phyloP scores from a whole-genome alignment of 1,140 invertebrate genomes.

The Musca domestica region DNA sequence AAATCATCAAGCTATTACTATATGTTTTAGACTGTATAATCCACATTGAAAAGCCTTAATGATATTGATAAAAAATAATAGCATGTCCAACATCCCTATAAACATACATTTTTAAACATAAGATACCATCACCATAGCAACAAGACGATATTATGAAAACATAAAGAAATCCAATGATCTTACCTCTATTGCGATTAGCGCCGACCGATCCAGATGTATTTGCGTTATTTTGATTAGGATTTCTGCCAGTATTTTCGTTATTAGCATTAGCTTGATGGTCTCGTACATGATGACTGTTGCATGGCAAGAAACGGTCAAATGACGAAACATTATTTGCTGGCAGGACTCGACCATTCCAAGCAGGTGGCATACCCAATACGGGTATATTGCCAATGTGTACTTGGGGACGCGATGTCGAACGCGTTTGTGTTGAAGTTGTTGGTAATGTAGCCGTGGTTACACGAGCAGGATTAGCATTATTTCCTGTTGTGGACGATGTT shows the following conservation, averaged over 20 bases:
- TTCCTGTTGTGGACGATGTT: conserved; percentile 22
- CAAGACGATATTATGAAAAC: neutral
- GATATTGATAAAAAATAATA: neutral
- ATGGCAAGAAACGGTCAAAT: conserved; percentile 52
- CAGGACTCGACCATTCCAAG: conserved; percentile 41
- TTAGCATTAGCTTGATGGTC: conserved; percentile 31
- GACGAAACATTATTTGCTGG: conserved; percentile 46
- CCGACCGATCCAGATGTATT: neutral
- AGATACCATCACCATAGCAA: conserved; percentile 13
- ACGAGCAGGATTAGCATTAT: conserved; percentile 56
- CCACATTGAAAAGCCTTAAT: too few relatives aligned
- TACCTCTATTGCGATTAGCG: neutral
- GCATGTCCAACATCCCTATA: neutral
- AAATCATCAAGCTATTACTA: too few relatives aligned
- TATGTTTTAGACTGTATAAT: too few relatives aligned
- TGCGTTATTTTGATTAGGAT: neutral
- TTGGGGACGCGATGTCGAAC: conserved; percentile 65
- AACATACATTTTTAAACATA: neutral
- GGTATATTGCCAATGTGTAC: conserved; percentile 56
- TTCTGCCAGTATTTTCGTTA: conserved; percentile 9
- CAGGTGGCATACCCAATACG: conserved; percentile 24
- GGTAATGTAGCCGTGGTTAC: conserved; percentile 65
- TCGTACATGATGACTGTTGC: conserved; percentile 52
- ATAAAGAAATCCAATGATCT: neutral
- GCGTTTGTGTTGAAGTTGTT: conserved; percentile 66